Conservation (phyloP, 2,113 vertebrate genomes). For the Gadus macrocephalus region DNA sequence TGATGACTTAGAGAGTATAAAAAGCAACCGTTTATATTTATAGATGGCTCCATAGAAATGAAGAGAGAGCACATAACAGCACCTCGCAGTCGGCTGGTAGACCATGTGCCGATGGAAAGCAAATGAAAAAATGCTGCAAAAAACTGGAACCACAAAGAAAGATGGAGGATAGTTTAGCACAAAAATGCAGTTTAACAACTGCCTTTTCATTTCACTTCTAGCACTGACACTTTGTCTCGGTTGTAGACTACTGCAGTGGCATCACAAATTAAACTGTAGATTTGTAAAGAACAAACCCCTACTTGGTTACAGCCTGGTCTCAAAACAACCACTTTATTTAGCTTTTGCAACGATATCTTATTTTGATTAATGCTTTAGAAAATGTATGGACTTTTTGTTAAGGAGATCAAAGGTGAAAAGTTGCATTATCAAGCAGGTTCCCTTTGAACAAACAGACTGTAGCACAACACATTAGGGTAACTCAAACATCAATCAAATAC, state of each 20-base stretch:
- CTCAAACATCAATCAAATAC: too few relatives aligned
- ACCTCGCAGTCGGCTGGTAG: not conserved
- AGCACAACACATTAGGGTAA: too few relatives aligned
- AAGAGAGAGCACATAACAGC: conserved; percentile 2
- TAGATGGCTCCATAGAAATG: not conserved
- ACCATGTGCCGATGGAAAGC: not conserved
- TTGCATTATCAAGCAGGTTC: too few relatives aligned
- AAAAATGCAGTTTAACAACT: not conserved
- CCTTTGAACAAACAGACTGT: too few relatives aligned
- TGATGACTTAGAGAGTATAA: conserved; percentile 19
- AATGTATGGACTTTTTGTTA: too few relatives aligned
- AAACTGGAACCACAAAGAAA: not conserved
- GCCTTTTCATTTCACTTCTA: conserved; percentile 2
- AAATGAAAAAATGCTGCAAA: not conserved
- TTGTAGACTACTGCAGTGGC: not conserved
- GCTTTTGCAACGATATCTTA: not conserved
- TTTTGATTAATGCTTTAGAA: too few relatives aligned
- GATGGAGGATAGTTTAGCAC: not conserved
- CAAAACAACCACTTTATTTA: not conserved
- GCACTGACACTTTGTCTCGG: conserved; percentile 2
- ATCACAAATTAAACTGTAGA: not conserved
- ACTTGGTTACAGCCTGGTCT: not conserved
- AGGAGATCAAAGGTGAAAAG: too few relatives aligned
- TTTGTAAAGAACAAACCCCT: not conserved
- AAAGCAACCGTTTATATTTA: conserved; percentile 13